Evolutionary conservation across 2,113 vertebrate genomes (phyloP).

Genomic region (Ailuropoda melanoleuca): DNA sequence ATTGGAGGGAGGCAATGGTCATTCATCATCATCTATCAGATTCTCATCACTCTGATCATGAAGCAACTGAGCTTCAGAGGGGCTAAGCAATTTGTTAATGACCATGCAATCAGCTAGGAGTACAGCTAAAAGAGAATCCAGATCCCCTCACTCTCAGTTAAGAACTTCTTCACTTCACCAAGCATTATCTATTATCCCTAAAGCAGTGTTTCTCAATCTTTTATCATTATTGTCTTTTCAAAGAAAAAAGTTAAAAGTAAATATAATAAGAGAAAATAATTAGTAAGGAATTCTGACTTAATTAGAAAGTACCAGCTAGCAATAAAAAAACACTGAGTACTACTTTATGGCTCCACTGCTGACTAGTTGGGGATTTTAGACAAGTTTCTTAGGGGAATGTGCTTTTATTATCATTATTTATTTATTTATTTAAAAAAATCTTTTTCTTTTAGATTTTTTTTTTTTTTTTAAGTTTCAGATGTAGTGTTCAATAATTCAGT

Average conservation of each 20-base stretch:
- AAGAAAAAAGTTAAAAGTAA: background rate
- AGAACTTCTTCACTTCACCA: background rate
- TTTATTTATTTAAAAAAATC: background rate
- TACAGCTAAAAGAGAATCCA: background rate
- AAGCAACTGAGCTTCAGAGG: background rate
- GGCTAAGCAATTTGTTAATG: background rate
- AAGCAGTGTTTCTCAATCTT: background rate
- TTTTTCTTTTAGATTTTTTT: no score
- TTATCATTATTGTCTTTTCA: background rate
- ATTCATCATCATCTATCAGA: background rate
- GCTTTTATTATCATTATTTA: background rate
- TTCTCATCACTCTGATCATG: background rate
- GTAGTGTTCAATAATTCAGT: background rate
- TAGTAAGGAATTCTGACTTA: slow-evolving; percentile 26
- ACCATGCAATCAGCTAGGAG: background rate
- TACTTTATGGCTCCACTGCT: background rate
- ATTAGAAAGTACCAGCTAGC: background rate
- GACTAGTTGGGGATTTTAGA: background rate
- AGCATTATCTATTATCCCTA: background rate
- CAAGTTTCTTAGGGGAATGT: background rate
- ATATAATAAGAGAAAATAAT: slow-evolving; percentile 1
- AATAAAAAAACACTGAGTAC: background rate
- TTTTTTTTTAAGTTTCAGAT: no score
- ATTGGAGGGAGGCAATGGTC: background rate
- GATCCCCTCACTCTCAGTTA: background rate